These are phyloP conservation scores for Pseudorectes ferrugineus DNA, from an alignment of 2,113 vertebrate genomes.

Conservation along the genomic window DNA sequence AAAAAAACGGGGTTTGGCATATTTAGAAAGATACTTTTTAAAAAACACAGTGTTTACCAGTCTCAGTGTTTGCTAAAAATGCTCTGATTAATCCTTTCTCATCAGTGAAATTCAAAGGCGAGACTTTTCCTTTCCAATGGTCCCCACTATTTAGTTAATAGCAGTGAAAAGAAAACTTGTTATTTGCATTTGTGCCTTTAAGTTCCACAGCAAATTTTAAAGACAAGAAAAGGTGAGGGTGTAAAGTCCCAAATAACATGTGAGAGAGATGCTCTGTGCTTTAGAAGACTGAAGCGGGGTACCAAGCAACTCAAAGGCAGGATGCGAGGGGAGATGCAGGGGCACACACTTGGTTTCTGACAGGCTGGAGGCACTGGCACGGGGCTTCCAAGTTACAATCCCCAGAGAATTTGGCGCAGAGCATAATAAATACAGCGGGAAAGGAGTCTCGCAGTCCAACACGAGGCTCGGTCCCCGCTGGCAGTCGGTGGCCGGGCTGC, in stretches of 20 bases:
- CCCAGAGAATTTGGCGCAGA: neutral
- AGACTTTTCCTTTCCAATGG: neutral
- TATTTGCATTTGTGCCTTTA: neutral
- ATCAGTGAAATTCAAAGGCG: neutral
- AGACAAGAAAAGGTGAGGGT: neutral
- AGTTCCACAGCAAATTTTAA: neutral
- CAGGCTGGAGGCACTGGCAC: neutral
- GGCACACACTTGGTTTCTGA: neutral
- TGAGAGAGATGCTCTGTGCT: neutral
- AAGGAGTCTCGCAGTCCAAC: fast-evolving
- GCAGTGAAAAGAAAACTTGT: neutral
- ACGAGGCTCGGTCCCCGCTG: neutral
- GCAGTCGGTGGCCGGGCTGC: neutral
- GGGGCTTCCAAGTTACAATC: fast-evolving
- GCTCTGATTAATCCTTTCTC: neutral
- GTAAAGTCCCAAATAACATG: neutral
- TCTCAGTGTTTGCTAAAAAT: neutral
- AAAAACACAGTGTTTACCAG: neutral
- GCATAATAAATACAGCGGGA: fast-evolving
- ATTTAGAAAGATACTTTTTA: neutral
- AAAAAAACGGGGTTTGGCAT: neutral
- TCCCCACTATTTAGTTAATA: neutral
- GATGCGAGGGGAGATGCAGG: neutral
- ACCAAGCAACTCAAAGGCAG: too few species aligned
- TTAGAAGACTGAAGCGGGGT: neutral